Conservation (phyloP, 2,888 invertebrate species). For the Papilio demoleus region DNA sequence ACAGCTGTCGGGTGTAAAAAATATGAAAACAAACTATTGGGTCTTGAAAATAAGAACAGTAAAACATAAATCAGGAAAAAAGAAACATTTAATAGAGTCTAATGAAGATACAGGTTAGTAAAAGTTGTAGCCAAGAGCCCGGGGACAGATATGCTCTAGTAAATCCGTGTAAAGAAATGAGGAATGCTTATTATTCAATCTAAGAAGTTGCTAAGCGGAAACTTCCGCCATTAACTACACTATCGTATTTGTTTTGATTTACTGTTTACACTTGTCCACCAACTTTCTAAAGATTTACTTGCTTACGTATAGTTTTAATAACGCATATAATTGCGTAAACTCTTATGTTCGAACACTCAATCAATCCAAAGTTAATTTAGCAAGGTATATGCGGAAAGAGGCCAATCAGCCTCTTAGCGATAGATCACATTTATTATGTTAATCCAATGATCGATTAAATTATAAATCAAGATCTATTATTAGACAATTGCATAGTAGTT, state of each 20-base stretch:
- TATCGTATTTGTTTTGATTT: slow-evolving; percentile 1
- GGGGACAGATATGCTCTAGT: slow-evolving; percentile 13
- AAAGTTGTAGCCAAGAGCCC: background rate
- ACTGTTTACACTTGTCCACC: background rate
- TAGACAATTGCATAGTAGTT: background rate
- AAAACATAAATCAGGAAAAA: background rate
- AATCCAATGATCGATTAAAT: background rate
- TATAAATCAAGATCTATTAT: too few species aligned
- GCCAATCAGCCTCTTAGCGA: background rate
- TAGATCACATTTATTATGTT: background rate
- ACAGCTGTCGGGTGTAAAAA: background rate
- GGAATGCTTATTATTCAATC: slow-evolving; percentile 5
- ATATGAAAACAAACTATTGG: background rate
- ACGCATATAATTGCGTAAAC: background rate
- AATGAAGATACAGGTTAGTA: slow-evolving; percentile 3
- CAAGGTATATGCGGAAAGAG: background rate
- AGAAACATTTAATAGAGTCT: background rate
- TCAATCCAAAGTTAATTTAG: background rate
- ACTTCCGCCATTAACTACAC: background rate
- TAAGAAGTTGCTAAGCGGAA: slow-evolving; percentile 11
- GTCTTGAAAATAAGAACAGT: background rate
- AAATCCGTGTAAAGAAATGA: slow-evolving; percentile 4
- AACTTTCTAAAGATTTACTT: background rate
- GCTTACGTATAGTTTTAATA: background rate
- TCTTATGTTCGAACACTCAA: background rate